Evolutionary conservation across 1,140 invertebrate species (phyloP).

Genomic region (Drosophila saltans): DNA sequence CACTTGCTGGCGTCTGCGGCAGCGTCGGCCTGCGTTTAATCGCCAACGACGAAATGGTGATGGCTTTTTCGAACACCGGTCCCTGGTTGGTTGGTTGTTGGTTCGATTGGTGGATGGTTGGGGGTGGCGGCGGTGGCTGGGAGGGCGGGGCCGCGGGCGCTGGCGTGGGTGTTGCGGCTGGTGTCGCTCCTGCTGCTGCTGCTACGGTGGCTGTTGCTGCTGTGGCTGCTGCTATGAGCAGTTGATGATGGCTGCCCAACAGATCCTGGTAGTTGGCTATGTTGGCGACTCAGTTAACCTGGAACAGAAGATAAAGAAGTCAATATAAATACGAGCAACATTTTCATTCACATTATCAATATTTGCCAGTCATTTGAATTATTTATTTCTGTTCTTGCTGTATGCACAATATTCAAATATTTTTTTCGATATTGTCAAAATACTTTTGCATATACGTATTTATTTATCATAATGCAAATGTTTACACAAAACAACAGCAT

Average conservation of each 20-base stretch:
- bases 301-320: neutral
- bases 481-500: conserved; percentile 34
- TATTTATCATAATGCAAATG: conserved; percentile 68
- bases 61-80: conserved; percentile 83
- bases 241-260: conserved; percentile 79
- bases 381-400: conserved; percentile 27
- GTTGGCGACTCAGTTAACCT: conserved; percentile 72
- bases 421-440: conserved; percentile 64
- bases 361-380: conserved; percentile 38
- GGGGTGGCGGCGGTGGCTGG: conserved; percentile 25
- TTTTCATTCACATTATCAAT: conserved; percentile 28
- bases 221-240: conserved; percentile 54
- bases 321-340: neutral
- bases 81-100: conserved; percentile 64
- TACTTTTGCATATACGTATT: conserved; percentile 34
- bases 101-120: conserved; percentile 24
- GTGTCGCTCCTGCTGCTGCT: conserved; percentile 52
- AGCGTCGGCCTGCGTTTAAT: conserved; percentile 84
- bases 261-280: conserved; percentile 78
- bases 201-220: conserved; percentile 55
- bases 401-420: conserved; percentile 55
- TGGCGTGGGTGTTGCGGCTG: conserved; percentile 64
- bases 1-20: conserved; percentile 84
- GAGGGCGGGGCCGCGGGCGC: conserved; percentile 25
- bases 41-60: conserved; percentile 84